Conservation (phyloP, 2,888 invertebrate genomes). For the Sinohyriopsis cumingii region DNA sequence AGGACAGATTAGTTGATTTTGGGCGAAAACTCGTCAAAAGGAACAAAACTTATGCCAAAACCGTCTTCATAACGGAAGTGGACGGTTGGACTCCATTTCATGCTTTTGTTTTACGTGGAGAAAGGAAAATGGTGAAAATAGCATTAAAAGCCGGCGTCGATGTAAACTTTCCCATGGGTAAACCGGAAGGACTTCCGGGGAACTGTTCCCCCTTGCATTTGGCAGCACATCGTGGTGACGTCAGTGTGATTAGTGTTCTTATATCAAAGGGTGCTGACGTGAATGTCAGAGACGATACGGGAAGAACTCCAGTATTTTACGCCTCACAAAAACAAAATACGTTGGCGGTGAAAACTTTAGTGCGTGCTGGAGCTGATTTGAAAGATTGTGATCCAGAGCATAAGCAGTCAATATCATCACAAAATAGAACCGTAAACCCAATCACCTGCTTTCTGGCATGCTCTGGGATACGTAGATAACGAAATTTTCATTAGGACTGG, state of each 20-base stretch:
- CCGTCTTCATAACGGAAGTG: constrained; percentile 48
- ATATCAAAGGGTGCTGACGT: constrained; percentile 49
- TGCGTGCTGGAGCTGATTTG: constrained; percentile 58
- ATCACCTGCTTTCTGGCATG: constrained; percentile 26
- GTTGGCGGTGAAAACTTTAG: constrained; percentile 50
- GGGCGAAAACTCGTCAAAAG: constrained; percentile 47
- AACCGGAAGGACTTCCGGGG: constrained; percentile 56
- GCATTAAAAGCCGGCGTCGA: constrained; percentile 52
- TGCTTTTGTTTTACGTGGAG: constrained; percentile 60
- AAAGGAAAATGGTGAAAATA: constrained; percentile 55
- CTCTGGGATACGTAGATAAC: too few species aligned
- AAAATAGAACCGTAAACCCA: constrained; percentile 27
- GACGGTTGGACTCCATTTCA: constrained; percentile 66
- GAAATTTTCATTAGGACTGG: too few species aligned
- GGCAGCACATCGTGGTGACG: constrained; percentile 63
- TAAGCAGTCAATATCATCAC: constrained; percentile 13
- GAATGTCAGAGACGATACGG: constrained; percentile 40
- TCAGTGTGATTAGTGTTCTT: constrained; percentile 56
- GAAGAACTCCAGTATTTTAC: constrained; percentile 53
- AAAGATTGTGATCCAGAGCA: constrained; percentile 29
- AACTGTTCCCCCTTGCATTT: constrained; percentile 58
- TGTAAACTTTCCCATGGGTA: constrained; percentile 57
- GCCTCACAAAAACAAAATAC: constrained; percentile 52
- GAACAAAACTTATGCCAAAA: constrained; percentile 38
- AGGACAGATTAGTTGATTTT: constrained; percentile 50